phyloP scores from a whole-genome alignment of 2,888 invertebrate species.

The Melanotus villosus region DNA sequence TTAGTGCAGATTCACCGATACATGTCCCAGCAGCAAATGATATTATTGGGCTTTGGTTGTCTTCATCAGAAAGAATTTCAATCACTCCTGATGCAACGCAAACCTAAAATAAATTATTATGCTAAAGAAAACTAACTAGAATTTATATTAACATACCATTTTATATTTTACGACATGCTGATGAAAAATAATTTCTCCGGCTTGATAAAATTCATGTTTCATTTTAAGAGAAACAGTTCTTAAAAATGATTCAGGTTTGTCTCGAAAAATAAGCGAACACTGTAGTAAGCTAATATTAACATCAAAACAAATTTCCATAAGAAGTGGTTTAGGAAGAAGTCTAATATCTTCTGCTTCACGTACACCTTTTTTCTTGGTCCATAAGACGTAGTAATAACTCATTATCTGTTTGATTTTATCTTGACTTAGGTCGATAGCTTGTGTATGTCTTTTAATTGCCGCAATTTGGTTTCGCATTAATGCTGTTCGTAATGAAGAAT shows the following conservation, averaged over 20 bases:
- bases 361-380: slow-evolving; percentile 72
- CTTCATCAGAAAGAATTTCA: slow-evolving; percentile 71
- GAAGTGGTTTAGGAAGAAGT: slow-evolving; percentile 69
- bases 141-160: slow-evolving; percentile 72
- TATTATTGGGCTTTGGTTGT: slow-evolving; percentile 72
- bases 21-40: slow-evolving; percentile 71
- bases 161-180: slow-evolving; percentile 71
- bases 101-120: slow-evolving; percentile 66
- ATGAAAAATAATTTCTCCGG: slow-evolving; percentile 70
- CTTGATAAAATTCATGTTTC: slow-evolving; percentile 71
- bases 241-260: slow-evolving; percentile 71
- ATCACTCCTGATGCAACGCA: slow-evolving; percentile 70
- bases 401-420: slow-evolving; percentile 68
- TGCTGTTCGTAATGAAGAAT: slow-evolving; percentile 69
- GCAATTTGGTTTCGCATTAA: slow-evolving; percentile 68
- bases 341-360: slow-evolving; percentile 68
- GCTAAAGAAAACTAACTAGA: too few relatives aligned
- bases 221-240: slow-evolving; percentile 70
- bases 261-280: slow-evolving; percentile 70
- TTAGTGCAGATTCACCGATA: slow-evolving; percentile 71
- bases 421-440: slow-evolving; percentile 68
- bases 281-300: slow-evolving; percentile 70
- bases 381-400: slow-evolving; percentile 71
- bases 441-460: slow-evolving; percentile 69
- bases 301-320: slow-evolving; percentile 72